These are phyloP conservation scores for Psettodes erumei DNA, from an alignment of 2,113 vertebrate species.

Conservation along the genomic window DNA sequence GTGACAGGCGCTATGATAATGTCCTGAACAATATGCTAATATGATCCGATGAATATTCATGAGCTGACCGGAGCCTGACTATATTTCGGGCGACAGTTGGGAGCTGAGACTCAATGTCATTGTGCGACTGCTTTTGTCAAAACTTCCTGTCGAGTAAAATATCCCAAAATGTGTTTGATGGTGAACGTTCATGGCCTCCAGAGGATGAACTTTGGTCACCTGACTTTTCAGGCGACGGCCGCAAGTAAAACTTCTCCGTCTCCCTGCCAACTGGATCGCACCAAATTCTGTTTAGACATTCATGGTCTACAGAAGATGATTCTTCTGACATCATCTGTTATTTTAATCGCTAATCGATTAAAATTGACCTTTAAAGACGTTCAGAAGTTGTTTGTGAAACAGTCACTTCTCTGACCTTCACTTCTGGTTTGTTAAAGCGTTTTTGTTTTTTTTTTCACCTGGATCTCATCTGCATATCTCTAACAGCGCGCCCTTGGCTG, in stretches of 20 bases:
- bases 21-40: slow-evolving; percentile 59
- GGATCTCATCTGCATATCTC: slow-evolving; percentile 40
- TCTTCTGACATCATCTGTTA: too few species aligned
- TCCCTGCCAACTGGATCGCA: not conserved
- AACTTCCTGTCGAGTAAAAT: slow-evolving; percentile 24
- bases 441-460: slow-evolving; percentile 10
- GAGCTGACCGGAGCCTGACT: not conserved
- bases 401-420: slow-evolving; percentile 39
- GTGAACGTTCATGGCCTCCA: not conserved
- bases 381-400: not conserved
- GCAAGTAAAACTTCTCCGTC: not conserved
- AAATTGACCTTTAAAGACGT: too few species aligned
- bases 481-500: slow-evolving; percentile 18
- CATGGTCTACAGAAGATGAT: not conserved
- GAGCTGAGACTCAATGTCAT: slow-evolving; percentile 38
- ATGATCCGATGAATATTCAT: slow-evolving; percentile 55
- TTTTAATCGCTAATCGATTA: too few species aligned
- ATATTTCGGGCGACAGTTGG: slow-evolving; percentile 43
- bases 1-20: slow-evolving; percentile 65
- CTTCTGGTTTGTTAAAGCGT: slow-evolving; percentile 20
- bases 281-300: not conserved
- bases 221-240: not conserved
- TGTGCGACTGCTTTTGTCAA: slow-evolving; percentile 10
- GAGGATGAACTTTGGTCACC: not conserved
- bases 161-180: too few species aligned